phyloP scores from a whole-genome alignment of 2,113 vertebrate genomes.

The Hippocampus zosterae region DNA sequence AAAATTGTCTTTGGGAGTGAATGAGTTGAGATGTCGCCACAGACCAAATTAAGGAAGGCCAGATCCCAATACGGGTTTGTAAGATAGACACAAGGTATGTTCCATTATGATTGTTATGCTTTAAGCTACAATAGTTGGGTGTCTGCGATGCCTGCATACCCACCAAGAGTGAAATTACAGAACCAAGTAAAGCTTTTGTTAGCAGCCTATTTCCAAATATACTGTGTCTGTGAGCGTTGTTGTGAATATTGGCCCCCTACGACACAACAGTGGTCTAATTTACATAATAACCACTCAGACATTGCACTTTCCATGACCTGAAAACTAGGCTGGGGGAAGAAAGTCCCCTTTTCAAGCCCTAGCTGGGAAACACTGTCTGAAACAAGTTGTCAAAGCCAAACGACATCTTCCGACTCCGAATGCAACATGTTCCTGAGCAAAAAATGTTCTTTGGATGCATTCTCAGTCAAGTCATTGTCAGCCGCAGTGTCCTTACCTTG shows the following conservation, averaged over 20 bases:
- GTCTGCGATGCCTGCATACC: background rate
- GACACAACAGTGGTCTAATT: too few species aligned
- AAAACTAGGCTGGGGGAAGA: too few species aligned
- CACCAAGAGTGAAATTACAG: background rate
- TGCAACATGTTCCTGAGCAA: background rate
- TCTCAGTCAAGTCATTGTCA: background rate
- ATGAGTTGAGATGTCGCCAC: too few species aligned
- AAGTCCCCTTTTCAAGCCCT: too few species aligned
- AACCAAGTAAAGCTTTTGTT: background rate
- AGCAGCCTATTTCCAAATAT: background rate
- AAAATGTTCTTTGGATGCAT: background rate
- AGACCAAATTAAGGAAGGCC: background rate
- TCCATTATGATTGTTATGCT: too few species aligned
- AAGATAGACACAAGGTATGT: too few species aligned
- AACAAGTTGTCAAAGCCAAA: too few species aligned
- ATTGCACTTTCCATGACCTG: too few species aligned
- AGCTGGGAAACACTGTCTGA: too few species aligned
- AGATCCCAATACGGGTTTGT: background rate
- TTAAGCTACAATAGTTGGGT: too few species aligned
- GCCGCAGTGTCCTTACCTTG: conserved; percentile 75
- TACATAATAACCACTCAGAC: too few species aligned
- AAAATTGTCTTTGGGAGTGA: too few species aligned
- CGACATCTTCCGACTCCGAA: background rate
- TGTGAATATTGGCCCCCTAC: background rate
- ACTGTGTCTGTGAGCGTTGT: background rate